Evolutionary conservation across 2,888 invertebrate species (phyloP).

Genomic region (Temnothorax ravouxi): DNA sequence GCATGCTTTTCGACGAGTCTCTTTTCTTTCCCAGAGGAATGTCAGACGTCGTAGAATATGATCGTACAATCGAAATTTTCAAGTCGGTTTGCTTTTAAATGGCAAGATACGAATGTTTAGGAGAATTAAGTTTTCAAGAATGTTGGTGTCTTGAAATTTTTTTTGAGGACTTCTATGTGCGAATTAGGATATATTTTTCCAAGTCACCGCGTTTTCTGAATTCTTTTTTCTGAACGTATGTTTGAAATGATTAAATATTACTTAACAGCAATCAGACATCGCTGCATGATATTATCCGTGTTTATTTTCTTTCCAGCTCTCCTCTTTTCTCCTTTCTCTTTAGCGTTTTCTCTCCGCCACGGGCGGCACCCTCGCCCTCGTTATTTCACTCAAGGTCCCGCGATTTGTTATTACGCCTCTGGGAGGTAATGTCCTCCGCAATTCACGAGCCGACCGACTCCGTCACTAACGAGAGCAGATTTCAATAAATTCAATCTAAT

Average conservation of each 20-base stretch:
- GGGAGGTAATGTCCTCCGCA: conserved; percentile 26
- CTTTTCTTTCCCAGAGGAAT: too few relatives aligned
- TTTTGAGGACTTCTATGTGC: neutral
- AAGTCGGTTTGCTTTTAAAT: too few relatives aligned
- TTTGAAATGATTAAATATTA: neutral
- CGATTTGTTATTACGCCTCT: conserved; percentile 35
- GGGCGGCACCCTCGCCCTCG: neutral
- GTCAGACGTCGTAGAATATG: too few relatives aligned
- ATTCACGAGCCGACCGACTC: conserved; percentile 33
- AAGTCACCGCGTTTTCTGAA: neutral
- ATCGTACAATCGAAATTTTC: too few relatives aligned
- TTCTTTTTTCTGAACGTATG: too few relatives aligned
- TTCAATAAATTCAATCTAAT: conserved; percentile 47
- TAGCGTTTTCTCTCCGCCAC: neutral
- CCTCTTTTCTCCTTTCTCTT: neutral
- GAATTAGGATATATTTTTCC: neutral
- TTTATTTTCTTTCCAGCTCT: neutral
- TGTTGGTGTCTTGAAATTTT: neutral
- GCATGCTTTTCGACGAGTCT: too few relatives aligned
- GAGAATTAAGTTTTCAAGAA: neutral
- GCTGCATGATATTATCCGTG: neutral
- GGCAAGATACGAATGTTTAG: too few relatives aligned
- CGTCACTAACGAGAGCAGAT: conserved; percentile 29
- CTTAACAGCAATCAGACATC: neutral
- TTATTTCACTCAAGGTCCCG: conserved; percentile 29